Evolutionary conservation across 2,113 vertebrate species (phyloP).

Genomic region (Macrotis lagotis): DNA sequence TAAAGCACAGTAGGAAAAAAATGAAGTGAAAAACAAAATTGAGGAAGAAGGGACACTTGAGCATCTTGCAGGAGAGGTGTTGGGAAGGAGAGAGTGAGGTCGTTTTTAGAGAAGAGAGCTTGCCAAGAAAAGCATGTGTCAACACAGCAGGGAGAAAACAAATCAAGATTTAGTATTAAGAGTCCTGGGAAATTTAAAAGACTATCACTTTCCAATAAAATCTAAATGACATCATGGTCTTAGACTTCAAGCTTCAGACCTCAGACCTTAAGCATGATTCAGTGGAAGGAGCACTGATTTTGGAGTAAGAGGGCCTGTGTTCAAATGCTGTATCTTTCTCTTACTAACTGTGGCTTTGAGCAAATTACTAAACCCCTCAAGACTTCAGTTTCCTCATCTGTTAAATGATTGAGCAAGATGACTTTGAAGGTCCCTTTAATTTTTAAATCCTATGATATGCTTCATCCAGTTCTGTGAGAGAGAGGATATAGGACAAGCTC

Average conservation of each 20-base stretch:
- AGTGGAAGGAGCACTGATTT: neutral
- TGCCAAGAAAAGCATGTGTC: neutral
- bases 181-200: neutral
- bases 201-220: neutral
- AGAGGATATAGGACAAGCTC: neutral
- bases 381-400: neutral
- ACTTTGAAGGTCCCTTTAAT: neutral
- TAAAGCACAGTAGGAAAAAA: neutral
- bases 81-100: neutral
- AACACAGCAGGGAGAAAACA: neutral
- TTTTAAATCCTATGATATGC: neutral
- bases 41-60: neutral
- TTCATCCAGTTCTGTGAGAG: neutral
- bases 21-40: neutral
- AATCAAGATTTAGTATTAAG: neutral
- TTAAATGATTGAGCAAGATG: neutral
- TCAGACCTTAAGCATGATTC: neutral
- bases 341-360: neutral
- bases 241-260: neutral
- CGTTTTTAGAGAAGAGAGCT: conserved; percentile 1
- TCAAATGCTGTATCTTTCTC: neutral
- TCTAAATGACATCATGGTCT: neutral
- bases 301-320: neutral
- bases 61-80: neutral
- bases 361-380: neutral